A percentile compares a stretch with the other conserved stretches of the same genome.
phyloP scores from a whole-genome alignment of 2,888 invertebrate genomes.

The Coelopa pilipes region DNA sequence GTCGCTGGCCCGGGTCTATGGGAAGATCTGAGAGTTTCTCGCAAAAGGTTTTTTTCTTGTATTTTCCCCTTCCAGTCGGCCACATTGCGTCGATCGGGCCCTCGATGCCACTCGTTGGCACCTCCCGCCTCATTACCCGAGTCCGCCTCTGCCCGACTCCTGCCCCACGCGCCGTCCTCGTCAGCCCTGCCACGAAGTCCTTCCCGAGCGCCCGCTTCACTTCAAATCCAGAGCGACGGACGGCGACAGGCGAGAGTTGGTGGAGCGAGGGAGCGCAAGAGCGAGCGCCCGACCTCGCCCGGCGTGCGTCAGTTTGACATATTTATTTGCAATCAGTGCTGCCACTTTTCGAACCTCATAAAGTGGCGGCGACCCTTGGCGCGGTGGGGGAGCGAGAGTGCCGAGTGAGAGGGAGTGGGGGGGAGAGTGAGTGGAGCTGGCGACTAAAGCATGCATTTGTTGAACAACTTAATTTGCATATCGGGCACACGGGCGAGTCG shows the following conservation, averaged over 20 bases:
- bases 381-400: no score
- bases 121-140: no score
- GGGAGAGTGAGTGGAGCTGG: no score
- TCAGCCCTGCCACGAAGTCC: not conserved
- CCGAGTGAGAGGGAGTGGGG: no score
- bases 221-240: not conserved
- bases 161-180: not conserved
- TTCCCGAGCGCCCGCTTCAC: not conserved
- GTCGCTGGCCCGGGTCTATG: no score
- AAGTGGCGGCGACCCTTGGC: not conserved
- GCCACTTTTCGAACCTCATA: conserved; percentile 31
- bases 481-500: not conserved
- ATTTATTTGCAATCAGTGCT: conserved; percentile 35
- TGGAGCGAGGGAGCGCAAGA: not conserved
- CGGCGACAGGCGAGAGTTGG: not conserved
- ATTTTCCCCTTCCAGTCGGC: no score
- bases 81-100: no score
- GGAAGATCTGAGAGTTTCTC: no score
- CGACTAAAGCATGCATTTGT: conserved; percentile 24
- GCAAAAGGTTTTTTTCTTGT: no score
- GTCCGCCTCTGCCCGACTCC: not conserved
- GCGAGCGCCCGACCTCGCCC: not conserved
- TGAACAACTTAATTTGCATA: conserved; percentile 39
- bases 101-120: no score
- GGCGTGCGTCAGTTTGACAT: conserved; percentile 13